phyloP scores from a whole-genome alignment of 2,113 vertebrate species.

The Cyanoramphus novaezelandiae region DNA sequence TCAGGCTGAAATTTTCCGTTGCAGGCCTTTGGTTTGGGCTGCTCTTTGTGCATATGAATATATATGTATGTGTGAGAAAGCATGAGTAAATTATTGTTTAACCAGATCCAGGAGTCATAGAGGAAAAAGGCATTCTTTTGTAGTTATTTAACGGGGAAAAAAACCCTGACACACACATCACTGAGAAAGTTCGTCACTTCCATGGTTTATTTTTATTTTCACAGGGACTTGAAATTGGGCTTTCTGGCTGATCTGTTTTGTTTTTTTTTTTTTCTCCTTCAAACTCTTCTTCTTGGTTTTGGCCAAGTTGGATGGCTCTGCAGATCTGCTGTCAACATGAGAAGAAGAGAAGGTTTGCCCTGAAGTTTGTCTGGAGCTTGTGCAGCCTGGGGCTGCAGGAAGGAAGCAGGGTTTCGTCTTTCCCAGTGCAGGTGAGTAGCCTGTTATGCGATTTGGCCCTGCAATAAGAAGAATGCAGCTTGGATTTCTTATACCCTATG shows the following conservation, averaged over 20 bases:
- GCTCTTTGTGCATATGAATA: neutral
- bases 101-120: neutral
- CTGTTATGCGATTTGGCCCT: neutral
- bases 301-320: neutral
- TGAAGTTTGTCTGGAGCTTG: neutral
- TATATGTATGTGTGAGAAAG: neutral
- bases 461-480: neutral
- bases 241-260: neutral
- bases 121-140: neutral
- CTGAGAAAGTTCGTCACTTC: neutral
- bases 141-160: neutral
- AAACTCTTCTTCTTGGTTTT: neutral
- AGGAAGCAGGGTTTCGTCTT: neutral
- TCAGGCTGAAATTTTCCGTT: slow-evolving; percentile 38
- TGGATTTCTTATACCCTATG: neutral
- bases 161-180: neutral
- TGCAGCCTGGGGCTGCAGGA: neutral
- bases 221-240: neutral
- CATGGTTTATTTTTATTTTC: neutral
- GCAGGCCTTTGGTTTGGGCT: neutral
- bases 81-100: neutral
- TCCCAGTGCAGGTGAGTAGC: neutral
- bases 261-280: neutral
- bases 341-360: neutral
- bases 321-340: neutral